Evolutionary conservation across 2,888 invertebrate species (phyloP), one percentile per base, ranked within the genome.

Genomic region (Clepsis dumicolana): DNA sequence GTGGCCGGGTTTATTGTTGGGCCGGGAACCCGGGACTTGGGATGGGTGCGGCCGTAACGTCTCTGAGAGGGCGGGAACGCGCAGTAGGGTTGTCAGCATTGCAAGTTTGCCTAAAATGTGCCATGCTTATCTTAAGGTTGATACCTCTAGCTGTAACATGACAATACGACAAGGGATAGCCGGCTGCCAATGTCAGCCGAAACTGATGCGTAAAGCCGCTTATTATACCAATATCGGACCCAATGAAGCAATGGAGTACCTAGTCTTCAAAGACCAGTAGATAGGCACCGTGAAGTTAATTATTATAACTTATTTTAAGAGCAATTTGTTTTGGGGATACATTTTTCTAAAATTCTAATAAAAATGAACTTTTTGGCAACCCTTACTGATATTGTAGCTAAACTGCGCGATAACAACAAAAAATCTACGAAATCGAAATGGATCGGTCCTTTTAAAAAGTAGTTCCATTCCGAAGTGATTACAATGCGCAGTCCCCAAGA

Each of bases 1-100:
- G 75, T 81, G 77, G 74, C 76, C 75, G 75, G 71, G n/a, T n/a
- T n/a, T 70, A 72, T 72, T 73, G 63, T 65, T n/a, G 10, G 25
- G 25, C 35, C 24, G 56, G 54, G 10, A 21, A 21, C 10, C 32
- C 35, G 35, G 59, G 24, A 44, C 25, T 38, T 18, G 10, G 56
- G 21, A 24, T 18, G 10, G 56, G 21, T 21, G 56, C 14, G 66
- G 62, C 65, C 66, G 56, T 63, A 48, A 60, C 53, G 62, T 38
- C 64, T 59, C 25, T 29, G 56, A n/a, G 32, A 52, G 27, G 52
- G 62, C 67, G 57, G 57, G 57, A 68, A 62, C 38, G n/a, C 12
- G 32, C 41, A 41, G 12, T 62, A 67, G 67, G 62, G 67, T 24
- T 67, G 56, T 4, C 62, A 56, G n/a, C 35, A 5, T 50, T 59